Evolutionary conservation across 2,888 invertebrate genomes (phyloP).

Genomic region (Coelogynopora nodosa): DNA sequence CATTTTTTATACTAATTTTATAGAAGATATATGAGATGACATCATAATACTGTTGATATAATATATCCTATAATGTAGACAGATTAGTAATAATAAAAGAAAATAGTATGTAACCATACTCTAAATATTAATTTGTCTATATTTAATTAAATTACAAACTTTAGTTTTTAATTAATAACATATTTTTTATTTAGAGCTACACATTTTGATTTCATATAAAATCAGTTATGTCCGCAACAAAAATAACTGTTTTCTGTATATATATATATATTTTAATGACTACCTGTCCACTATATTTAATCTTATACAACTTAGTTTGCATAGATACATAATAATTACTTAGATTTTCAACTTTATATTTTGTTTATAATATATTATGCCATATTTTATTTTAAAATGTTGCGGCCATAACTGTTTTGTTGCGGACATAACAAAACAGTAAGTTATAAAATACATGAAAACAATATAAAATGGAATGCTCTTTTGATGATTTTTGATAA

Average conservation of each 20-base stretch:
- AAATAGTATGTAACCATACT: neutral
- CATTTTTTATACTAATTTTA: too few relatives aligned
- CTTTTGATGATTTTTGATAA: neutral
- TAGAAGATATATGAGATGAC: too few relatives aligned
- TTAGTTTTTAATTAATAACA: neutral
- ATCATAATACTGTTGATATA: too few relatives aligned
- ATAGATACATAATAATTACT: neutral
- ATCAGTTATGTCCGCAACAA: neutral
- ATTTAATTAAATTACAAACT: neutral
- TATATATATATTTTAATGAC: neutral
- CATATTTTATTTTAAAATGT: neutral
- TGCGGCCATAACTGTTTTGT: neutral
- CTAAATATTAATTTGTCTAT: neutral
- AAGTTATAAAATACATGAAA: neutral
- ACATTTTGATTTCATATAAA: neutral
- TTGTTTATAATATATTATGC: neutral
- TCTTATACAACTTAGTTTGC: neutral
- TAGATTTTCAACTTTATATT: neutral
- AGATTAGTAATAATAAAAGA: neutral
- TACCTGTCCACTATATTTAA: neutral
- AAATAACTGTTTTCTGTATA: neutral
- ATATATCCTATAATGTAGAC: neutral
- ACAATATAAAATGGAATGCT: neutral
- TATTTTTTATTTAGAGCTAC: neutral
- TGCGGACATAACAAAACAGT: neutral